A percentile compares a stretch with the other conserved stretches of the same genome.
phyloP scores from a whole-genome alignment of 2,797 vertebrate species.

The Sebastes dallii region DNA sequence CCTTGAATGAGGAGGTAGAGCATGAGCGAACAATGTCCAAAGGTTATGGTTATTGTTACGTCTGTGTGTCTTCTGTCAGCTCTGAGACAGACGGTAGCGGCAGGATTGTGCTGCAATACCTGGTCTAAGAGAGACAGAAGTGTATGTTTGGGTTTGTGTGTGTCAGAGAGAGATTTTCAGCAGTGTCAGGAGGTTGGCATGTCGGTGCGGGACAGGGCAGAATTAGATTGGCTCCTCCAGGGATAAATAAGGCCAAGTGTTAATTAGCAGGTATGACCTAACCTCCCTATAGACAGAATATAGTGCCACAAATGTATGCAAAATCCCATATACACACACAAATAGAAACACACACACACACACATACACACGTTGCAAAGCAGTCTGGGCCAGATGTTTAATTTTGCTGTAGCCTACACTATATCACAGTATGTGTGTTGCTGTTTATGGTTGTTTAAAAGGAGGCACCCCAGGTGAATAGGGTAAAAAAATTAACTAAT shows the following conservation, averaged over 20 bases:
- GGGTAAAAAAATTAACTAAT: background rate
- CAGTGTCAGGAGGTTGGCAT: slow-evolving; percentile 26
- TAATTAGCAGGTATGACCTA: slow-evolving; percentile 59
- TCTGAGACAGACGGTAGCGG: background rate
- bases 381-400: background rate
- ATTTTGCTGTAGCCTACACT: background rate
- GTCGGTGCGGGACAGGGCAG: slow-evolving; percentile 21
- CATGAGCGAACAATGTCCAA: background rate
- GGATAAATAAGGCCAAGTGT: slow-evolving; percentile 37
- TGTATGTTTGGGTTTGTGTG: slow-evolving; percentile 4
- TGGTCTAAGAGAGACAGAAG: background rate
- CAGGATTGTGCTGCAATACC: background rate
- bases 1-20: slow-evolving; percentile 75
- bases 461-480: background rate
- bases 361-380: background rate
- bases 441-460: background rate
- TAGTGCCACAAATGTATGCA: background rate
- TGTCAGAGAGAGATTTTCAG: slow-evolving; percentile 15
- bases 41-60: slow-evolving; percentile 3
- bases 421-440: background rate
- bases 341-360: slow-evolving; percentile 15
- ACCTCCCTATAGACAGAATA: slow-evolving; percentile 20
- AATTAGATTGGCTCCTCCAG: slow-evolving; percentile 47
- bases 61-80: slow-evolving; percentile 4
- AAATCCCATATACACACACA: slow-evolving; percentile 4